Conservation (phyloP, 2,888 invertebrate genomes). For the Piscicola geometra region DNA sequence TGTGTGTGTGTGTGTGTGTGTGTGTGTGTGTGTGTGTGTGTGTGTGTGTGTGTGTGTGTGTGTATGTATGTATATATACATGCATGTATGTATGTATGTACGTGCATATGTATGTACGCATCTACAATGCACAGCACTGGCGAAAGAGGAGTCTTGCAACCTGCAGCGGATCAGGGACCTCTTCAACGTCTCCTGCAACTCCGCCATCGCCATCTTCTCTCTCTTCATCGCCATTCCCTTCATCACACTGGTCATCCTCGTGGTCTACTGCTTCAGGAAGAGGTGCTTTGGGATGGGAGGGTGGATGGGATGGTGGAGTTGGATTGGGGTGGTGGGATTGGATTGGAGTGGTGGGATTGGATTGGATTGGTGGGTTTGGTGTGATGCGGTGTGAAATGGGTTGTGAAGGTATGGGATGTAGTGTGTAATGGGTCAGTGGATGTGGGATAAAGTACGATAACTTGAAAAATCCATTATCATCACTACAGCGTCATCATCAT, state of each 20-base stretch:
- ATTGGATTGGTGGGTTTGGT: no score
- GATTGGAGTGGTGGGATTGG: no score
- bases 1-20: neutral
- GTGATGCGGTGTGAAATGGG: no score
- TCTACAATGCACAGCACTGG: neutral
- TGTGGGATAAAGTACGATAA: no score
- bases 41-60: conserved; percentile 19
- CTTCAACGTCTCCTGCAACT: conserved; percentile 11
- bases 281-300: neutral
- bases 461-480: no score
- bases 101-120: conserved; percentile 1
- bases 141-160: neutral
- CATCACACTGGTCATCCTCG: neutral
- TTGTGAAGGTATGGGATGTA: no score
- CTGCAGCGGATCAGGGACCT: neutral
- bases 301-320: neutral
- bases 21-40: conserved; percentile 22
- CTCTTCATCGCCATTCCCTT: neutral
- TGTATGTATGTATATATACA: conserved; percentile 19
- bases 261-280: neutral
- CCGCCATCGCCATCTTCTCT: conserved; percentile 3
- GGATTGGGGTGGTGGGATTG: no score
- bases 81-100: conserved; percentile 20
- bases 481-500: no score
- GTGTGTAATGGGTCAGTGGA: no score